These are phyloP conservation scores for Dasypolia templi DNA, from an alignment of 2,888 invertebrate genomes.

Conservation along the genomic window DNA sequence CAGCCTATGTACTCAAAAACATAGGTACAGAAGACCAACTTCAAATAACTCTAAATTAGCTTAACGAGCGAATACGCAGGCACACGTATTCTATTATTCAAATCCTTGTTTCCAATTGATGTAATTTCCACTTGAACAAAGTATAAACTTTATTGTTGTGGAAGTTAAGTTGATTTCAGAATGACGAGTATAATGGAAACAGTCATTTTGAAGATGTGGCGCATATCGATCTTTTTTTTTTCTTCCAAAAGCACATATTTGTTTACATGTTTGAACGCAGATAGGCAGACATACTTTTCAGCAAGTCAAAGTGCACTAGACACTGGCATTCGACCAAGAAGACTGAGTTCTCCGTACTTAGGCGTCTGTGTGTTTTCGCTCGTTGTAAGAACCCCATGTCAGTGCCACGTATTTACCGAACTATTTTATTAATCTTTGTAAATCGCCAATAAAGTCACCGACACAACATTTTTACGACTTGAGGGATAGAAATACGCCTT, in stretches of 20 bases:
- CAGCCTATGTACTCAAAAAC: neutral
- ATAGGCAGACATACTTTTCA: neutral
- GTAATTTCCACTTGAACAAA: neutral
- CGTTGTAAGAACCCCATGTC: neutral
- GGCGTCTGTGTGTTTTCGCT: neutral
- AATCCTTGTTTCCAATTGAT: neutral
- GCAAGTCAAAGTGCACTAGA: neutral
- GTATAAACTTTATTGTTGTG: neutral
- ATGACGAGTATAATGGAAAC: too few species aligned
- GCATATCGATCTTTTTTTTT: too few species aligned
- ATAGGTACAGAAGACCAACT: slow-evolving; percentile 5
- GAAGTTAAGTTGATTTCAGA: neutral
- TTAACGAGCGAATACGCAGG: neutral
- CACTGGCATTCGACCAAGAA: neutral
- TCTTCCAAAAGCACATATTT: neutral
- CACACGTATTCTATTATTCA: neutral
- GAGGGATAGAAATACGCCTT: slow-evolving; percentile 32
- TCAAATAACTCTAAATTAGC: too few species aligned
- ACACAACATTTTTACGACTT: slow-evolving; percentile 49
- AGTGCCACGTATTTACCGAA: slow-evolving; percentile 13
- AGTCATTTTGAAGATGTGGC: too few species aligned
- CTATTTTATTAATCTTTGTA: slow-evolving; percentile 58
- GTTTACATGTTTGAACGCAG: neutral
- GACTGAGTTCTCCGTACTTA: neutral
- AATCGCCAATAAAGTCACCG: slow-evolving; percentile 57